phyloP scores from a whole-genome alignment of 2,113 vertebrate genomes.

The Benitochromis conjunctus region DNA sequence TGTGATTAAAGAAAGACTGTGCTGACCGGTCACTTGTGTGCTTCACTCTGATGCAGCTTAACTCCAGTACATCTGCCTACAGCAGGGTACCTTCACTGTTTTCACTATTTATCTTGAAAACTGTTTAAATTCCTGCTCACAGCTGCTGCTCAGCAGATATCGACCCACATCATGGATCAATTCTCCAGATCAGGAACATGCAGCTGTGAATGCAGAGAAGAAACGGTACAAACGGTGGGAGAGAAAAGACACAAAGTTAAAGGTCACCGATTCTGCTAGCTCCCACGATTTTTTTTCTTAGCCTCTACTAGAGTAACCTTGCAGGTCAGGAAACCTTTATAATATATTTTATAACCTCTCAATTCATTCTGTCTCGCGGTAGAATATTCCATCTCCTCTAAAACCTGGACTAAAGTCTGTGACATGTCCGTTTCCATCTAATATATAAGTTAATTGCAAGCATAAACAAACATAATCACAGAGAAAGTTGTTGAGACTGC shows the following conservation, averaged over 20 bases:
- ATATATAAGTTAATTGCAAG: not conserved
- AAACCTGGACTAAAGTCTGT: not conserved
- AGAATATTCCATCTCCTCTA: not conserved
- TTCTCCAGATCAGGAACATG: not conserved
- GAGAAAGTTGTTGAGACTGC: not conserved
- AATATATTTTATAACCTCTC: not conserved
- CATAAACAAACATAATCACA: not conserved
- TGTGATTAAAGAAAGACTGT: not conserved
- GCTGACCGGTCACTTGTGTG: not conserved
- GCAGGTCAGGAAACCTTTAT: not conserved
- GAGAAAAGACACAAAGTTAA: not conserved
- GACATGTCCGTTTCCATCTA: not conserved
- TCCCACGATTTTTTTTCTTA: not conserved
- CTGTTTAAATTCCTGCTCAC: not conserved
- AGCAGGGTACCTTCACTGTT: not conserved
- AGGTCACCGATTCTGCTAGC: not conserved
- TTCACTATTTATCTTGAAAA: not conserved
- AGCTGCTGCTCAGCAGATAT: not conserved
- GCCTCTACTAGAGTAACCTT: not conserved
- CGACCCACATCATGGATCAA: accelerated
- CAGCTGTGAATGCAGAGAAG: not conserved
- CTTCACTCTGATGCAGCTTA: not conserved
- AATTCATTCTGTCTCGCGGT: not conserved
- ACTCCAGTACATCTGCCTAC: not conserved
- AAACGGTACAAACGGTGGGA: not conserved